A percentile compares a stretch with the other conserved stretches of the same genome.
phyloP scores from a whole-genome alignment of 2,113 vertebrate species.

The Tachuris rubrigastra region DNA sequence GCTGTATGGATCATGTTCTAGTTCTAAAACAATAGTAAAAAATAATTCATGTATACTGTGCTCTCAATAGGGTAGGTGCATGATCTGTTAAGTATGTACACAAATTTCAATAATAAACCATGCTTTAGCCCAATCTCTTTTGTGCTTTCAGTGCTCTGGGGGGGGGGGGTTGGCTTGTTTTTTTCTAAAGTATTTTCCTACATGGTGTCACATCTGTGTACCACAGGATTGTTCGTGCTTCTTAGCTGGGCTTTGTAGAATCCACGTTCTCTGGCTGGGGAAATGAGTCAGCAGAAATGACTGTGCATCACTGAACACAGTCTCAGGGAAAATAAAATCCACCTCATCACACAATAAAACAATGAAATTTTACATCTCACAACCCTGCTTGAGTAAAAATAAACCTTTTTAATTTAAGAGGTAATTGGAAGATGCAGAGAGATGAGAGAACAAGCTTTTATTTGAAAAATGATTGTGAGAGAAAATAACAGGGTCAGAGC shows the following conservation, averaged over 20 bases:
- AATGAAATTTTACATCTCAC: neutral
- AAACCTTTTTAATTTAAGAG: slow-evolving; percentile 1
- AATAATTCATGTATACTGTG: neutral
- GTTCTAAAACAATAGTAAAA: neutral
- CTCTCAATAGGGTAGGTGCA: neutral
- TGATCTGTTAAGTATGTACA: neutral
- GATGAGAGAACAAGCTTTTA: neutral
- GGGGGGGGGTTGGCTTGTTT: too few species aligned
- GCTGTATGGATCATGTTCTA: neutral
- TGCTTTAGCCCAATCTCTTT: neutral
- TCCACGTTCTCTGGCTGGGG: neutral
- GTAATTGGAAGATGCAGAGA: neutral
- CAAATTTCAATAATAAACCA: neutral
- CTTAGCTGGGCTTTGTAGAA: neutral
- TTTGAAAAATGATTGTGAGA: neutral
- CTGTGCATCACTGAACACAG: neutral
- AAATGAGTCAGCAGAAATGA: slow-evolving; percentile 30
- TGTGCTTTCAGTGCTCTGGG: neutral
- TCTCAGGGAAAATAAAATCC: neutral
- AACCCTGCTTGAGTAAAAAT: neutral
- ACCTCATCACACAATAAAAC: neutral
- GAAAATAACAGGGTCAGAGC: neutral
- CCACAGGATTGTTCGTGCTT: neutral
- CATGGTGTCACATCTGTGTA: neutral
- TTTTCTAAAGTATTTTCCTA: neutral